phyloP scores from a whole-genome alignment of 2,888 invertebrate genomes.

The Sympetrum striolatum region DNA sequence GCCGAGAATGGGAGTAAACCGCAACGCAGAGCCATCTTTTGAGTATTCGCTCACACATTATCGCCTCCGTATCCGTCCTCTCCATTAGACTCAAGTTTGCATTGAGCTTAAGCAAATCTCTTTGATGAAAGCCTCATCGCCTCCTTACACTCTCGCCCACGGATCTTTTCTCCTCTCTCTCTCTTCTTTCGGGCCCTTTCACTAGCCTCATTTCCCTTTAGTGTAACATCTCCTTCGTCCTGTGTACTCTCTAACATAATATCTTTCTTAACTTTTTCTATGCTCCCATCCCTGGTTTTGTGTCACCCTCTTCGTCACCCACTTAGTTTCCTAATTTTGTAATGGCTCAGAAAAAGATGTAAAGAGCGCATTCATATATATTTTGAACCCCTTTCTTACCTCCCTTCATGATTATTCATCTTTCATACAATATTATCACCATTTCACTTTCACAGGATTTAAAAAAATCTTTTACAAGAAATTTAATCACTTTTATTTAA shows the following conservation, averaged over 20 bases:
- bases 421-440: no score
- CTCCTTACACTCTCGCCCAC: not conserved
- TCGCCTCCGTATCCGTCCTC: not conserved
- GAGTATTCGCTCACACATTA: not conserved
- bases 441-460: no score
- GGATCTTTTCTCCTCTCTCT: not conserved
- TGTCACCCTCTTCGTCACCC: no score
- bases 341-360: no score
- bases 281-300: not conserved
- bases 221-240: not conserved
- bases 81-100: not conserved
- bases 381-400: no score
- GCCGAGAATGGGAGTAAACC: not conserved
- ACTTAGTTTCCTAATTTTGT: no score
- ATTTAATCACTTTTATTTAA: no score
- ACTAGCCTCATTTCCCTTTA: not conserved
- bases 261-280: not conserved
- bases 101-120: not conserved
- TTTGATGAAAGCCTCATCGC: not conserved
- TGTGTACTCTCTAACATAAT: not conserved
- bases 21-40: not conserved
- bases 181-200: not conserved
- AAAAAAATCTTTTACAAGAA: no score
- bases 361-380: no score
- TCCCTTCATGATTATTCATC: no score